These are phyloP conservation scores for Leptopilina syphax DNA, from an alignment of 2,888 invertebrate species.

Conservation along the genomic window DNA sequence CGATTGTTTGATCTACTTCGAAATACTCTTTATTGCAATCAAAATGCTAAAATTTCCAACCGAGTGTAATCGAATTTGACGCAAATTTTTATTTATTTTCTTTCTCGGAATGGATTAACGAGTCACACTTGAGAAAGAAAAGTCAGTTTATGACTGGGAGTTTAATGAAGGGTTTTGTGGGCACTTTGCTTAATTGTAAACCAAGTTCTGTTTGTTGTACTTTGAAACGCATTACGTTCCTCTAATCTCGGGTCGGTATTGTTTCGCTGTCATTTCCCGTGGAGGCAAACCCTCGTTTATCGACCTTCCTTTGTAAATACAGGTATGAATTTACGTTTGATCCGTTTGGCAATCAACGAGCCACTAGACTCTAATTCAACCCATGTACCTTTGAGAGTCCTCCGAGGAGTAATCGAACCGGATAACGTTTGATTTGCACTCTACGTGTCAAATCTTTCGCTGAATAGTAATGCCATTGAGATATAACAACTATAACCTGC, in stretches of 20 bases:
- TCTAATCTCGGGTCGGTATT: constrained; percentile 26
- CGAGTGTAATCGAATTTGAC: too few relatives aligned
- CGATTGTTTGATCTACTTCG: too few relatives aligned
- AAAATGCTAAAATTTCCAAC: too few relatives aligned
- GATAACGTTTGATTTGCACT: constrained; percentile 40
- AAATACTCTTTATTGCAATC: too few relatives aligned
- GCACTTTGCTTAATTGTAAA: constrained; percentile 11
- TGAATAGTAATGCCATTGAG: constrained; percentile 33
- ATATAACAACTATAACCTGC: background rate
- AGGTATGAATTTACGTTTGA: constrained; percentile 40
- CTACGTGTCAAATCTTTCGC: constrained; percentile 34
- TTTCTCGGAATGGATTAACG: too few relatives aligned
- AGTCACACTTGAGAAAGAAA: background rate
- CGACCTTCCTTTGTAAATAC: constrained; percentile 39
- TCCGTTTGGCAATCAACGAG: constrained; percentile 34
- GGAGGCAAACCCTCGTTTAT: constrained; percentile 23
- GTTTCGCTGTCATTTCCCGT: constrained; percentile 32
- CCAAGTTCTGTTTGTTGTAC: constrained; percentile 19
- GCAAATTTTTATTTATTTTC: too few relatives aligned
- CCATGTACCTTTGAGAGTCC: constrained; percentile 41
- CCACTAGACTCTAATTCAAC: constrained; percentile 29
- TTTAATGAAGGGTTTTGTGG: constrained; percentile 8
- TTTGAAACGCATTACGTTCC: constrained; percentile 32
- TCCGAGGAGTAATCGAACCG: constrained; percentile 35
- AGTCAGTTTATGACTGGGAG: background rate